Conservation (phyloP, 2,888 invertebrate genomes). For the Cylloceria caligata region DNA sequence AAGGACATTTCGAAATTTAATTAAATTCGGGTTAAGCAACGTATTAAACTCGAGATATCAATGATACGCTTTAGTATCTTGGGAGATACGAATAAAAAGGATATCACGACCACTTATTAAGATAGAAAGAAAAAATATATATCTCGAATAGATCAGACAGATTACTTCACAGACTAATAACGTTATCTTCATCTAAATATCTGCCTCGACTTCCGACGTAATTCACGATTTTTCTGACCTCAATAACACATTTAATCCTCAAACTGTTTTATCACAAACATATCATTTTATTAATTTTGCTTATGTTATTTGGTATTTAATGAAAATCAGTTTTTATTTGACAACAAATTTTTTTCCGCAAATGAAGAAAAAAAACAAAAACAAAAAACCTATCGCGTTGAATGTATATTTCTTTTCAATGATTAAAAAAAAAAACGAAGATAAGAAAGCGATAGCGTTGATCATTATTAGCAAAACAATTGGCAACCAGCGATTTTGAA, state of each 20-base stretch:
- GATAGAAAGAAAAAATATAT: not conserved
- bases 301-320: too few species aligned
- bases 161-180: not conserved
- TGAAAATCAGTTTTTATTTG: too few species aligned
- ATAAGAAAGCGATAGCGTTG: not conserved
- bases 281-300: not conserved
- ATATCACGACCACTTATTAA: not conserved
- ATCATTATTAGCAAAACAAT: not conserved
- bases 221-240: not conserved
- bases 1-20: not conserved
- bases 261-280: not conserved
- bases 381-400: too few species aligned
- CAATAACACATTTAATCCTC: not conserved
- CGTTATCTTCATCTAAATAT: not conserved
- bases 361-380: too few species aligned
- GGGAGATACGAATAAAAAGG: not conserved
- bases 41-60: not conserved
- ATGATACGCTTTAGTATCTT: not conserved
- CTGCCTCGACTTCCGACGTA: not conserved
- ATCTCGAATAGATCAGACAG: not conserved
- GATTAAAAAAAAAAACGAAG: not conserved
- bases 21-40: not conserved
- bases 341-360: too few species aligned
- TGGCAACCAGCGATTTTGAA: not conserved
- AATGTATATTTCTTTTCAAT: not conserved